Conservation (phyloP, 2,888 invertebrate species). For the Drosophila fulvimacula region DNA sequence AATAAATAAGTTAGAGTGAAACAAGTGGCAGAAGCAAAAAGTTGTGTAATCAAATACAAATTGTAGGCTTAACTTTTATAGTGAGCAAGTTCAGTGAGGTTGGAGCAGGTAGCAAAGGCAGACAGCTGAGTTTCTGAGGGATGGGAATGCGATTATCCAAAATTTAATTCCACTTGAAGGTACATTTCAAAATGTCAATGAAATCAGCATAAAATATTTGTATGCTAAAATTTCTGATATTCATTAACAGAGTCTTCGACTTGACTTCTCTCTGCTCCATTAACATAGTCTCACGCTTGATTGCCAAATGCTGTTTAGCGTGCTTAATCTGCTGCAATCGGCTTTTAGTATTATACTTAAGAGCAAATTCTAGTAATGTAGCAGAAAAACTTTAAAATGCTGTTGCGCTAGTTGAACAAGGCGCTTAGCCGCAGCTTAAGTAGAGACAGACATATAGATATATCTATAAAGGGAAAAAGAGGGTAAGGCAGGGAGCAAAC, state of each 20-base stretch:
- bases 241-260: not conserved
- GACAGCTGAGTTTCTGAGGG: no score
- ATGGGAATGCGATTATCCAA: not conserved
- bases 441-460: not conserved
- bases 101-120: no score
- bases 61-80: not conserved
- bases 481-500: not conserved
- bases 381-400: constrained; percentile 4
- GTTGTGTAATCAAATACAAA: not conserved
- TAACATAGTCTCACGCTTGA: not conserved
- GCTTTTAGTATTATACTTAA: not conserved
- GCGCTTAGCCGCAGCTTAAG: constrained; percentile 14
- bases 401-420: not conserved
- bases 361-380: not conserved
- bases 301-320: not conserved
- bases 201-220: no score
- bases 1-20: not conserved
- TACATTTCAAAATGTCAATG: no score
- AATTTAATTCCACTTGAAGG: no score
- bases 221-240: no score
- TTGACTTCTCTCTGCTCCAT: not conserved
- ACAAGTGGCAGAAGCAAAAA: no score
- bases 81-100: no score
- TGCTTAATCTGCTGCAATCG: not conserved
- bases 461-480: no score